These are phyloP conservation scores for Chaetogeoica ovagalla DNA, from an alignment of 2,888 invertebrate species.

Conservation along the genomic window DNA sequence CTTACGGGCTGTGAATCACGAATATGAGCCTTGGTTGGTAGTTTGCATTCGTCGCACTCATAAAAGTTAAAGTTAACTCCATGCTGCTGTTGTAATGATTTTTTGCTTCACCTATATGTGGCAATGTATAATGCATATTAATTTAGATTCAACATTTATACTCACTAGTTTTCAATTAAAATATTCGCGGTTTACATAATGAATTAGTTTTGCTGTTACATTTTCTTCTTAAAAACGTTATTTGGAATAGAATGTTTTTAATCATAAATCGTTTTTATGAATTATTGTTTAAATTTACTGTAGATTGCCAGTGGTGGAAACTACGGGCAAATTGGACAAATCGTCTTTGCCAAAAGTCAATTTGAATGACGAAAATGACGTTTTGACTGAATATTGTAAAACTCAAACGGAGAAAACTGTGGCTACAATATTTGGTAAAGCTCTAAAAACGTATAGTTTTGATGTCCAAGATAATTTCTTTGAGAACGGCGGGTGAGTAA, in stretches of 20 bases:
- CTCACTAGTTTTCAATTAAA: background rate
- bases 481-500: conserved; percentile 57
- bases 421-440: conserved; percentile 56
- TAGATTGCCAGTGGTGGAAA: conserved; percentile 56
- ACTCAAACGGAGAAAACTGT: conserved; percentile 55
- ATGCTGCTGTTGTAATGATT: too few species aligned
- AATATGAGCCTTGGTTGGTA: too few species aligned
- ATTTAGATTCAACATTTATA: too few species aligned
- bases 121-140: too few species aligned
- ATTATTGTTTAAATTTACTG: conserved; percentile 23
- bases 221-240: too few species aligned
- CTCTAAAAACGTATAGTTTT: conserved; percentile 55
- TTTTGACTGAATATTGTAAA: conserved; percentile 55
- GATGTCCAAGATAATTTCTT: conserved; percentile 57
- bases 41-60: too few species aligned
- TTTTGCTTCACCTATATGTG: too few species aligned
- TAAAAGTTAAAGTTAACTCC: too few species aligned
- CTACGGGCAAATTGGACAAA: conserved; percentile 57
- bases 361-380: conserved; percentile 50
- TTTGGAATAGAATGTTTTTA: background rate
- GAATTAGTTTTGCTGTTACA: too few species aligned
- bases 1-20: too few species aligned
- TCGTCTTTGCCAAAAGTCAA: conserved; percentile 55
- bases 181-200: background rate
- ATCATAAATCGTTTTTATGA: background rate